Evolutionary conservation across 2,888 invertebrate genomes (phyloP), one percentile per base, ranked within the genome.

Genomic region (Xanthia icteritia): DNA sequence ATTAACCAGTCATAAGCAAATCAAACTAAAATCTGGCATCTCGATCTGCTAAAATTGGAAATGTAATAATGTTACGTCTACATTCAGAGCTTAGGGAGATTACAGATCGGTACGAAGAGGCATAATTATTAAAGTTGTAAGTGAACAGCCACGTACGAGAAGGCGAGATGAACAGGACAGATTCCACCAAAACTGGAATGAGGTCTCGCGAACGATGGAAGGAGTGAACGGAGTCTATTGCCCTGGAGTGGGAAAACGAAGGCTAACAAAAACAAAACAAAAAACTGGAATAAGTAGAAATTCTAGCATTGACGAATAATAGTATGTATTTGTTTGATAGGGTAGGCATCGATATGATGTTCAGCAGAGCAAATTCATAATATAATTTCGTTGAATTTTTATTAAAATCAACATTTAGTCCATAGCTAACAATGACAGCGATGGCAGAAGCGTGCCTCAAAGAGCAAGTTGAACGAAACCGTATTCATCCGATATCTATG

Each of bases 11-110:
- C 83, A 85, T 85, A 83, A 81, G 82, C 84, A 89, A 92, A 92
- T 94, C 92, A 90, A 90, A 91, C 91, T 91, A 89, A 92, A 92
- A 92, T 92, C 89, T 90, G 89, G 88, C 91, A 90, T 89, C 90
- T 88, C 89, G 86, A 91, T 91, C 89, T 90, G 88, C 60, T 89
- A 86, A 91, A 91, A 93, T 93, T 92, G 92, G 86, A 92, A 91
- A 91, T 89, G 91, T 92, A 92, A 93, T 94, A 92, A 89, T 91
- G 89, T 89, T 86, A 82, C 86, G 86, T 87, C 89, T 88, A 80
- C 72, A 76, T 69, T 79, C 51, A 17, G 60, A 66, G 31, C n/a
- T 89, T 72, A 92, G 68, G 89, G 48, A 77, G 54, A 39, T 48
- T 79, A 17, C 71, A 89, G 66, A 85, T 63, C n/a, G 15, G 15